Evolutionary conservation across 2,888 invertebrate species (phyloP), one percentile per base, ranked within the genome.

Genomic region (Aethes cnicana): DNA sequence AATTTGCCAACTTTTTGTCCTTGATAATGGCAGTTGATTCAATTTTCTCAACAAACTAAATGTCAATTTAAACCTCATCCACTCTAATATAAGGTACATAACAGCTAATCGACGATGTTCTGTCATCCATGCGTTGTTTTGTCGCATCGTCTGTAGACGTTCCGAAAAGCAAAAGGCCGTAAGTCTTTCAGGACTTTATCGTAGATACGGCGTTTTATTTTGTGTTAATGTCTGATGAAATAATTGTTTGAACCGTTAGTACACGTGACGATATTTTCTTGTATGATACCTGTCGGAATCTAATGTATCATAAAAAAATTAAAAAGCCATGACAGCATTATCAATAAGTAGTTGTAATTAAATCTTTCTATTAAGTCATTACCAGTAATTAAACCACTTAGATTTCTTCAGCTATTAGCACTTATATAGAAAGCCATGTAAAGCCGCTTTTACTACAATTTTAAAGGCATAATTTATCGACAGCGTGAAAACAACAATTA

Each of bases 1-100:
- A 86, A 86, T 86, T 84, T 84, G 81, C 77, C 67, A 64, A 66
- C 68, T 86, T 84, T 84, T 85, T 86, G 82, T 77, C 76, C 73
- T 67, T 68, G 65, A 64, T 78, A 77, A 81, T 82, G 82, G 79
- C 72, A n/a, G 76, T 59, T 59, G 77, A 80, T 81, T 84, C 79
- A 82, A 85, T 84, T 78, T 80, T 65, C 69, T 64, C 70, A 59
- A 23, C 36, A 23, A 11, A n/a, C 4, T 11, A 4, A 8, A 39
- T 18, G 6, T 7, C 9, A 32, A 3, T 32, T 30, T 26, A 33
- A 20, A 26, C 44, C 32, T 21, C 39, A 21, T 7, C 2, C 3
- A 1, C 6, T 18, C n/a, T 1, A 1, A 1, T 7, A 8, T 46
- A 46, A 46, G 37, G 23, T 39, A 11, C n/a, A 23, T 2, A 30